Conservation (phyloP, 2,888 invertebrate genomes). For the Xestoiulus laeticollis region DNA sequence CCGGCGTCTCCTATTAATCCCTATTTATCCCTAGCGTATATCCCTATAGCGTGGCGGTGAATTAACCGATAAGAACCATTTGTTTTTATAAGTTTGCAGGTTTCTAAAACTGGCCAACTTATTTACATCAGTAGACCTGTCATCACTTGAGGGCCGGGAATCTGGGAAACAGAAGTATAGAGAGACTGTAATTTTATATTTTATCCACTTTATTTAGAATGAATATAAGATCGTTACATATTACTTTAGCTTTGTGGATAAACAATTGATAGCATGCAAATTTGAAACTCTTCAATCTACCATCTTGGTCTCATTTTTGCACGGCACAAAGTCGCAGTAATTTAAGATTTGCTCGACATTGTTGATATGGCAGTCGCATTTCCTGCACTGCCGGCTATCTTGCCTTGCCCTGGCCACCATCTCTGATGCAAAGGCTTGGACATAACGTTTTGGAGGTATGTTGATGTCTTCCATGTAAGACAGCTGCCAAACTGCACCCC, state of each 20-base stretch:
- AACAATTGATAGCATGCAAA: no score
- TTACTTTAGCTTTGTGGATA: no score
- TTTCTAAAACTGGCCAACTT: no score
- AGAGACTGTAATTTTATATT: not conserved
- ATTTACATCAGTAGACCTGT: no score
- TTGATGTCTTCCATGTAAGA: not conserved
- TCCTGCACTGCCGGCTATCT: not conserved
- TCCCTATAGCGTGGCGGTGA: no score
- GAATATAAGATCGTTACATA: no score
- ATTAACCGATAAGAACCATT: no score
- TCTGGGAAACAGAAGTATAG: no score
- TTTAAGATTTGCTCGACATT: not conserved
- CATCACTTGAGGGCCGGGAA: no score
- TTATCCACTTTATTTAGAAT: not conserved
- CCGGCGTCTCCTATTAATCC: no score
- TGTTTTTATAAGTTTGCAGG: no score
- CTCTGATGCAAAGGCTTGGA: not conserved
- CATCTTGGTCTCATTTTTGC: not conserved
- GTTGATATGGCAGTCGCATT: not conserved
- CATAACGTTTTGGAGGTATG: not conserved
- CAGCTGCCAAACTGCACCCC: slow-evolving; percentile 46
- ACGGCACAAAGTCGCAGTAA: not conserved
- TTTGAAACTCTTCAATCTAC: not conserved
- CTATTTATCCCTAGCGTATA: no score
- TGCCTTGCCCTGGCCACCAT: slow-evolving; percentile 45